phyloP scores from a whole-genome alignment of 2,888 invertebrate species.

The Dynastes tityus region DNA sequence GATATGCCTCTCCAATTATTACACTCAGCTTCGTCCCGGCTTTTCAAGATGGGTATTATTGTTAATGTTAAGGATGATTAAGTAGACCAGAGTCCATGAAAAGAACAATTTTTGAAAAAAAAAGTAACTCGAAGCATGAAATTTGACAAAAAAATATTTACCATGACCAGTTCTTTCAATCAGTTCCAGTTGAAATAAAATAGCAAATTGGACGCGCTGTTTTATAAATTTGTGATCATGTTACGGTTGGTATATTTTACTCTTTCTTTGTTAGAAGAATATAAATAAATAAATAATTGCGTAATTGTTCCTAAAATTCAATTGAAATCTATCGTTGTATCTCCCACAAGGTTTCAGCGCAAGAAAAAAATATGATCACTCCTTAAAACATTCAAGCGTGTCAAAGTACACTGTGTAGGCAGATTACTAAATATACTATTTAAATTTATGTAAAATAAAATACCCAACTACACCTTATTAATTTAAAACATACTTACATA shows the following conservation, averaged over 20 bases:
- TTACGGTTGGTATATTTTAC: neutral
- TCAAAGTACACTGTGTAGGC: too few species aligned
- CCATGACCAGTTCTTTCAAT: neutral
- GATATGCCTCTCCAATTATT: too few species aligned
- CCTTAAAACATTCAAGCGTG: too few species aligned
- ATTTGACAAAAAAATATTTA: constrained; percentile 1
- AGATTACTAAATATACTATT: too few species aligned
- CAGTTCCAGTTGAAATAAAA: neutral
- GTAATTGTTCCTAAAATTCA: neutral
- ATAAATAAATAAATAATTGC: neutral
- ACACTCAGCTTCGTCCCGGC: too few species aligned
- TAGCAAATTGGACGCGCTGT: constrained; percentile 23
- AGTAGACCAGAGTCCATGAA: neutral
- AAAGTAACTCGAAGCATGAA: neutral
- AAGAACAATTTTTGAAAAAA: neutral
- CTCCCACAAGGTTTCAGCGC: too few species aligned
- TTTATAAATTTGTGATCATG: constrained; percentile 9
- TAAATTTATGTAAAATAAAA: too few species aligned
- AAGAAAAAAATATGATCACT: too few species aligned
- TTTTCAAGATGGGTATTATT: neutral
- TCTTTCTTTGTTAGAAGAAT: neutral
- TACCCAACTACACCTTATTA: too few species aligned
- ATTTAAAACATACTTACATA: too few species aligned
- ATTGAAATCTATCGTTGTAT: neutral
- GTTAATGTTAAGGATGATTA: neutral